Evolutionary conservation across 1,140 invertebrate species (phyloP).

Genomic region (Cherax quadricarinatus): DNA sequence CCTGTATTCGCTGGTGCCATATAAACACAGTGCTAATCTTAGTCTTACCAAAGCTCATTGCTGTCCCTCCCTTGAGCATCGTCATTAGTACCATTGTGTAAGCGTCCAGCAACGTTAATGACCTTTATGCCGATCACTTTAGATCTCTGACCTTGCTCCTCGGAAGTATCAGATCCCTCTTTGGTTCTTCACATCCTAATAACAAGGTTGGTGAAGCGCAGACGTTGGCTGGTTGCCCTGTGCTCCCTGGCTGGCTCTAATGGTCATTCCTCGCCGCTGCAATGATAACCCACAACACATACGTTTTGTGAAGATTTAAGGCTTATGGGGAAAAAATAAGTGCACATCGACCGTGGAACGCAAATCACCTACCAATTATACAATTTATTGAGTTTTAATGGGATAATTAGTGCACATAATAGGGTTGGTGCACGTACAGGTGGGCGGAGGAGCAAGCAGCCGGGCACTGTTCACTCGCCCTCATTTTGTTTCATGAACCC

Average conservation of each 20-base stretch:
- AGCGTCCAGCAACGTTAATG: neutral
- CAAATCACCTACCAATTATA: slow-evolving; percentile 13
- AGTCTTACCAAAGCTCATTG: neutral
- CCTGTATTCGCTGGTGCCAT: too few relatives aligned
- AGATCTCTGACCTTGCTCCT: neutral
- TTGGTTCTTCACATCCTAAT: slow-evolving; percentile 15
- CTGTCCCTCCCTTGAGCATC: neutral
- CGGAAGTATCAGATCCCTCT: neutral
- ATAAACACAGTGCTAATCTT: too few relatives aligned
- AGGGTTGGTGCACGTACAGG: neutral
- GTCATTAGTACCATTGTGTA: slow-evolving; percentile 15
- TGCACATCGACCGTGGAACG: slow-evolving; percentile 4
- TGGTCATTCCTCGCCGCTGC: neutral
- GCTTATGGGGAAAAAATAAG: neutral
- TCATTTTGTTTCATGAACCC: too few relatives aligned
- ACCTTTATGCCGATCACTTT: slow-evolving; percentile 3
- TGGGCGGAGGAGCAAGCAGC: too few relatives aligned
- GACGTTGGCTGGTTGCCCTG: neutral
- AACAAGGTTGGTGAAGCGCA: neutral
- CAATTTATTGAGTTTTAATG: slow-evolving; percentile 32
- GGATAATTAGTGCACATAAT: slow-evolving; percentile 27
- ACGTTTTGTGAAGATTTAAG: neutral
- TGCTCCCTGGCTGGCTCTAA: neutral
- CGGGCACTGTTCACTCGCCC: too few relatives aligned
- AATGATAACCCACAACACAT: neutral